Conservation (phyloP, 1,140 invertebrate genomes). For the Drosophila cardini region DNA sequence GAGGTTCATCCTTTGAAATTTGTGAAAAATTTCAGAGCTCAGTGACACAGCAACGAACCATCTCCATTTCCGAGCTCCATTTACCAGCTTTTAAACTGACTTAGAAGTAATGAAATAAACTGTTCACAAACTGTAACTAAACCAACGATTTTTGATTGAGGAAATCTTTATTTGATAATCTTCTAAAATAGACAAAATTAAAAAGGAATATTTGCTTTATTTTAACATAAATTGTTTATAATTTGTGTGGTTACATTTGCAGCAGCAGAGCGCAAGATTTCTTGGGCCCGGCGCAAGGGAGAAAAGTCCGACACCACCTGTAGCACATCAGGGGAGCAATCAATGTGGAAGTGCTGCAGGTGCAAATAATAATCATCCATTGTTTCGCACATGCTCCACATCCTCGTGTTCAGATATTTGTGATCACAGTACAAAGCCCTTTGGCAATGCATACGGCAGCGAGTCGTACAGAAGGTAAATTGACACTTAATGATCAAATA, state of each 20-base stretch:
- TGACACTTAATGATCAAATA: too few relatives aligned
- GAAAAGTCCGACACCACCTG: constrained; percentile 84
- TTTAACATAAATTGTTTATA: constrained; percentile 14
- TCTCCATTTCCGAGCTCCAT: neutral
- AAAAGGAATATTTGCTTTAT: too few relatives aligned
- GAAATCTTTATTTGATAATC: too few relatives aligned
- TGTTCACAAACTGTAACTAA: too few relatives aligned
- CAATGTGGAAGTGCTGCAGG: constrained; percentile 82
- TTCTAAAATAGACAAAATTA: too few relatives aligned
- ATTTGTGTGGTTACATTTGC: constrained; percentile 51
- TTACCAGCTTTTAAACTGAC: neutral
- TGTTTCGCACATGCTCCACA: constrained; percentile 83
- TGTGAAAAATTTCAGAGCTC: constrained; percentile 58
- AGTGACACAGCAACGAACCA: constrained; percentile 35
- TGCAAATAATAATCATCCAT: constrained; percentile 80
- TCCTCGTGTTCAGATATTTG: constrained; percentile 82
- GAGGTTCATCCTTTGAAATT: constrained; percentile 46
- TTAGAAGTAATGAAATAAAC: too few relatives aligned
- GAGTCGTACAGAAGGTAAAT: constrained; percentile 84
- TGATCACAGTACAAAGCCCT: constrained; percentile 84
- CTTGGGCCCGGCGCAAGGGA: constrained; percentile 84
- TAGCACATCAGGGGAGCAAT: constrained; percentile 81
- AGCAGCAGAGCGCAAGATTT: constrained; percentile 85
- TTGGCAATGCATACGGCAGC: constrained; percentile 77
- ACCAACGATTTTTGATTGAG: too few relatives aligned